Conservation (phyloP, 1,140 invertebrate species). For the Eulimnadia texana region DNA sequence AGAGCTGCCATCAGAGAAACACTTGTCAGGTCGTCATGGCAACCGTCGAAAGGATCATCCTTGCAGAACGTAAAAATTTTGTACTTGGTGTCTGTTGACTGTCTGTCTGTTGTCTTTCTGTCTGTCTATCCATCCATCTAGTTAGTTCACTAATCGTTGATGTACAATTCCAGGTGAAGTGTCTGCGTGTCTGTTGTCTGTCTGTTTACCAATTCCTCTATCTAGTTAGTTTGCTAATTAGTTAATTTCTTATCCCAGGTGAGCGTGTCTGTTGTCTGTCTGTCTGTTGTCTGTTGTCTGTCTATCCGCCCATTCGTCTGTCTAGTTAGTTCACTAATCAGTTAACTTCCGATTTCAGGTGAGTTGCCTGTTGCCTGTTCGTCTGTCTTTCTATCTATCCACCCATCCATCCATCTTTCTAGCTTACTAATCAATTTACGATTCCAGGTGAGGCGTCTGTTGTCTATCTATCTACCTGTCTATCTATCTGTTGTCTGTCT, state of each 20-base stretch:
- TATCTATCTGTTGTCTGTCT: too few species aligned
- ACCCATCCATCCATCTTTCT: neutral
- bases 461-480: too few species aligned
- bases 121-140: neutral
- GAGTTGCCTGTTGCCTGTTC: neutral
- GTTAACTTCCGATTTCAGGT: too few species aligned
- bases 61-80: neutral
- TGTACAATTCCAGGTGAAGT: neutral
- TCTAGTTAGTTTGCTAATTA: too few species aligned
- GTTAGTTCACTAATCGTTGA: neutral
- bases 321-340: too few species aligned
- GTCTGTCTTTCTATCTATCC: neutral
- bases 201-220: too few species aligned
- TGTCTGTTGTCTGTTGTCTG: too few species aligned
- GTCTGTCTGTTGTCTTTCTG: neutral
- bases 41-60: neutral
- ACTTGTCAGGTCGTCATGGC: conserved; percentile 1
- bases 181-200: neutral
- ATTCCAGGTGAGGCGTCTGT: too few species aligned
- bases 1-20: neutral
- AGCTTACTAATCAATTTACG: neutral
- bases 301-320: too few species aligned
- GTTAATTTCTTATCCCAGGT: neutral
- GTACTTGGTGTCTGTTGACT: neutral
- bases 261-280: neutral